phyloP scores from a whole-genome alignment of 2,113 vertebrate species.

The Pionites leucogaster region DNA sequence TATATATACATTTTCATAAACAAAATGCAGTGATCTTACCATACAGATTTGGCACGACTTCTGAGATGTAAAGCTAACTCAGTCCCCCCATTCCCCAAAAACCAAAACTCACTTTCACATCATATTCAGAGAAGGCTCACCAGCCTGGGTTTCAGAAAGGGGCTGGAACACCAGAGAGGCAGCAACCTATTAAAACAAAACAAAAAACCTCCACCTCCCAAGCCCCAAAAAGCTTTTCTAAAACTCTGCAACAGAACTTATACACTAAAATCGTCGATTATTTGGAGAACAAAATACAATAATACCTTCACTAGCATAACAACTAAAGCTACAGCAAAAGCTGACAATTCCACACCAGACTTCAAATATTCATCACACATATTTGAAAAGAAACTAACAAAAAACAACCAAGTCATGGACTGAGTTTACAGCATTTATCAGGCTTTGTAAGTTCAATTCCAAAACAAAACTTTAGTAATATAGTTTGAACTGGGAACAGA shows the following conservation, averaged over 20 bases:
- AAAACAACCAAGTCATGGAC: background rate
- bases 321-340: background rate
- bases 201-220: background rate
- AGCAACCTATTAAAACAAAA: background rate
- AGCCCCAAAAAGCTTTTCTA: background rate
- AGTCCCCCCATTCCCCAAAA: background rate
- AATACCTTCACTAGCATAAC: background rate
- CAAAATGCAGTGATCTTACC: background rate
- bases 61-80: background rate
- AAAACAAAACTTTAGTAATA: background rate
- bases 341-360: background rate
- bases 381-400: background rate
- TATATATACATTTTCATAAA: background rate
- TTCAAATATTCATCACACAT: background rate
- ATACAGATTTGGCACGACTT: rapidly evolving
- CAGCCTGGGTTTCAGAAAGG: background rate
- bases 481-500: background rate
- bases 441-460: background rate
- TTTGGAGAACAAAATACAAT: background rate
- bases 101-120: background rate
- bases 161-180: background rate
- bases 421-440: background rate
- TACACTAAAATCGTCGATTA: background rate
- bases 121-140: background rate
- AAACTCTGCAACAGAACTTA: background rate